These are phyloP conservation scores for Aythya baeri DNA, from an alignment of 2,113 vertebrate genomes.

Conservation along the genomic window DNA sequence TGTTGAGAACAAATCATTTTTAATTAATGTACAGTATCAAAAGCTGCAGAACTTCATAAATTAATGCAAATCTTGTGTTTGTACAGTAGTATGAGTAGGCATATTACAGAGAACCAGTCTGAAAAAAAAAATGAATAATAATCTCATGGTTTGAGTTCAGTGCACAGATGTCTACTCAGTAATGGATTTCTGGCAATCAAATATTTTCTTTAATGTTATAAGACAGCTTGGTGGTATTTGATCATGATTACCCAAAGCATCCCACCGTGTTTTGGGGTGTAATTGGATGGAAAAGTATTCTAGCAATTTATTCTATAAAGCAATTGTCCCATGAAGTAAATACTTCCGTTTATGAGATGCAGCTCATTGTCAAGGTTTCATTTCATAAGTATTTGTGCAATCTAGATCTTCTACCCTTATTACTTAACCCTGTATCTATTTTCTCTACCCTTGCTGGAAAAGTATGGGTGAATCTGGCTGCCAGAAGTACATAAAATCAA, in stretches of 20 bases:
- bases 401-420: background rate
- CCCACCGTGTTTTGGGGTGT: background rate
- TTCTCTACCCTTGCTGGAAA: background rate
- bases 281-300: constrained; percentile 23
- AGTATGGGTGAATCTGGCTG: too few relatives aligned
- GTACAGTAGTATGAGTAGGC: background rate
- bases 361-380: background rate
- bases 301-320: background rate
- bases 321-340: background rate
- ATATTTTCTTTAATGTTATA: constrained; percentile 47
- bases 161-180: constrained; percentile 39
- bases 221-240: constrained; percentile 34
- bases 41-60: background rate
- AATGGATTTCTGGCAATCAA: constrained; percentile 48
- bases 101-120: background rate
- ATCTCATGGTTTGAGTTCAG: background rate
- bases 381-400: background rate
- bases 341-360: background rate
- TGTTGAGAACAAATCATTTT: background rate
- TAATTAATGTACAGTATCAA: constrained; percentile 29
- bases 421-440: background rate
- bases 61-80: constrained; percentile 20
- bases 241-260: constrained; percentile 25
- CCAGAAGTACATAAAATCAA: background rate
- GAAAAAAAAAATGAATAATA: background rate